phyloP scores from a whole-genome alignment of 2,113 vertebrate species.

The Trogon melanurus region DNA sequence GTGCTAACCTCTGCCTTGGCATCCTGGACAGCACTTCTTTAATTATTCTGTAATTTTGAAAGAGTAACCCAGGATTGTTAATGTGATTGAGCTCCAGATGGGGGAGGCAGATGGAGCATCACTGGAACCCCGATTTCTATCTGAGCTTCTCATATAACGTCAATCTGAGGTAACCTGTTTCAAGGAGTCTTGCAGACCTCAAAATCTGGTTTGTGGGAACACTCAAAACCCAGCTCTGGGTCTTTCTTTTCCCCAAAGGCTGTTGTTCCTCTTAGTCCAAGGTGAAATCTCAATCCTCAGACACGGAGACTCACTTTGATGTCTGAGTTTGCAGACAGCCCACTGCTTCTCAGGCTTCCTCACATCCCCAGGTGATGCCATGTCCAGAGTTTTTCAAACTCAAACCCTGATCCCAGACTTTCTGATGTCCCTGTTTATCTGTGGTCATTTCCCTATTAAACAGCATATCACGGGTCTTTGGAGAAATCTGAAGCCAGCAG shows the following conservation, averaged over 20 bases:
- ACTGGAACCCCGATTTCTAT: neutral
- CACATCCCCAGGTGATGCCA: neutral
- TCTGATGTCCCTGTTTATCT: neutral
- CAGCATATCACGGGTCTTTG: neutral
- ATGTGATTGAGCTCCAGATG: neutral
- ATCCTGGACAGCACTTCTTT: neutral
- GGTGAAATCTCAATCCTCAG: neutral
- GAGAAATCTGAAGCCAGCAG: neutral
- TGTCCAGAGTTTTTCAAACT: neutral
- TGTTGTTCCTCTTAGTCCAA: neutral
- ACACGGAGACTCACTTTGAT: neutral
- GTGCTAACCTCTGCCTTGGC: neutral
- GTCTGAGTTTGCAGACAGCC: neutral
- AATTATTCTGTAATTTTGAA: neutral
- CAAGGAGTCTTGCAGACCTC: neutral
- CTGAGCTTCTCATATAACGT: neutral
- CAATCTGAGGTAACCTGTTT: neutral
- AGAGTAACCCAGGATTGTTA: neutral
- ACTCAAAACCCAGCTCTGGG: neutral
- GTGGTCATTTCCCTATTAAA: neutral
- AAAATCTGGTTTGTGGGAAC: neutral
- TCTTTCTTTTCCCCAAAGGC: neutral
- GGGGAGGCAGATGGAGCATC: neutral
- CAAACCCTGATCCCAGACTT: neutral
- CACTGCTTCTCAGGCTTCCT: neutral